A percentile compares a stretch with the other conserved stretches of the same genome.
Evolutionary conservation across 92 coral and sea anemone species (phyloP).

Genomic region (Diadumene lineata): DNA sequence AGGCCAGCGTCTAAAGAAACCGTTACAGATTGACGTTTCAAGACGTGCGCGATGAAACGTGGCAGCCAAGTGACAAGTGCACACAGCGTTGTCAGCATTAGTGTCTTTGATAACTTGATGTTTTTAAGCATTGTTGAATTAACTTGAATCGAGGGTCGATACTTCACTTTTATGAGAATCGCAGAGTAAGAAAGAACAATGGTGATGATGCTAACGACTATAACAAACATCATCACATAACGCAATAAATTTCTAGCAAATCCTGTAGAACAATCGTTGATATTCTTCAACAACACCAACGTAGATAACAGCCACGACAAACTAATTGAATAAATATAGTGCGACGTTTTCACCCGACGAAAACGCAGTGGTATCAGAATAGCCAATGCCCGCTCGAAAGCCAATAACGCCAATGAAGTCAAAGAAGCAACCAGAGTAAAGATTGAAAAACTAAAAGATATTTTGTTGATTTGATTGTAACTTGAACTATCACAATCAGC

Average conservation of each 20-base stretch:
- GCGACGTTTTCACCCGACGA: conserved; percentile 3
- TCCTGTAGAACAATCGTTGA: background rate
- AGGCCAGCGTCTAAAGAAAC: background rate
- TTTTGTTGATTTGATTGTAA: background rate
- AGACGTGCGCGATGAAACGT: background rate
- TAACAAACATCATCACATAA: background rate
- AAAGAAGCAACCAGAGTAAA: conserved; percentile 9
- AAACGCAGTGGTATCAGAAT: conserved; percentile 17
- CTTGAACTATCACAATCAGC: background rate
- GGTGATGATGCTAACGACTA: background rate
- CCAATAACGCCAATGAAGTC: conserved; percentile 11
- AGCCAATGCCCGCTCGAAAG: conserved; percentile 23
- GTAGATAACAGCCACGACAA: background rate
- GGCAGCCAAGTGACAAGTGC: conserved; percentile 20
- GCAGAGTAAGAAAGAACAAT: conserved; percentile 6
- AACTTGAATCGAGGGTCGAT: background rate
- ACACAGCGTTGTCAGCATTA: background rate
- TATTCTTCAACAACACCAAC: background rate
- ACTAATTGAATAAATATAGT: background rate
- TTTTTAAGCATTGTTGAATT: background rate
- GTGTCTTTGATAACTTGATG: conserved; percentile 15
- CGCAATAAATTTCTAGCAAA: background rate
- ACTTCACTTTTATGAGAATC: background rate
- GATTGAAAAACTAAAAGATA: conserved; percentile 2
- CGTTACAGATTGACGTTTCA: background rate